These are phyloP conservation scores for Cepaea nemoralis DNA, from an alignment of 1,140 invertebrate genomes.

Conservation along the genomic window DNA sequence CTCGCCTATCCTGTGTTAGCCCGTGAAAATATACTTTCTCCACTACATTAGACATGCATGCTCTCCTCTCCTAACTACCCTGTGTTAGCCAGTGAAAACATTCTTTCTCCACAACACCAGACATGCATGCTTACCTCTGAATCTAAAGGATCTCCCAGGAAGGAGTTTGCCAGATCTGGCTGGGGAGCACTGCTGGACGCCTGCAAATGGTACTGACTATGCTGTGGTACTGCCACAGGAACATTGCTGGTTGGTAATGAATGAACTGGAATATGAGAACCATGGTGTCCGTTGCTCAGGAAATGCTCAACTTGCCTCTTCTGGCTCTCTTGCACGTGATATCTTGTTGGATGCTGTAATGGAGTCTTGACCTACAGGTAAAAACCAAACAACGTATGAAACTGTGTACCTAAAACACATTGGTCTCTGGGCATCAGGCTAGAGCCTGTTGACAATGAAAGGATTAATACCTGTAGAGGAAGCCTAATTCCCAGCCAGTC, in stretches of 20 bases:
- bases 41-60: too few relatives aligned
- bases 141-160: conserved; percentile 48
- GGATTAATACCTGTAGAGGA: too few relatives aligned
- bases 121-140: conserved; percentile 4
- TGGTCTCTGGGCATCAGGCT: too few relatives aligned
- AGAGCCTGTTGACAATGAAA: too few relatives aligned
- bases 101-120: too few relatives aligned
- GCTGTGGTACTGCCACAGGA: conserved; percentile 11
- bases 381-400: too few relatives aligned
- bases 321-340: conserved; percentile 91
- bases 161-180: conserved; percentile 64
- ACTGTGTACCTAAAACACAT: too few relatives aligned
- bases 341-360: conserved; percentile 90
- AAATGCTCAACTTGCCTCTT: conserved; percentile 89
- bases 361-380: conserved; percentile 76
- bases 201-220: conserved; percentile 25
- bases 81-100: too few relatives aligned
- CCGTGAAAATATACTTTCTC: too few relatives aligned
- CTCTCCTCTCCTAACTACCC: too few relatives aligned
- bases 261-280: conserved; percentile 73
- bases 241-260: conserved; percentile 57
- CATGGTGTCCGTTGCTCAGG: conserved; percentile 75
- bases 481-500: too few relatives aligned
- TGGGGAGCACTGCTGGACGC: conserved; percentile 54
- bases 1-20: too few relatives aligned